Evolutionary conservation across 37 sponge, comb jelly and placozoan species (phyloP).

Genomic region (Crambe crambe): DNA sequence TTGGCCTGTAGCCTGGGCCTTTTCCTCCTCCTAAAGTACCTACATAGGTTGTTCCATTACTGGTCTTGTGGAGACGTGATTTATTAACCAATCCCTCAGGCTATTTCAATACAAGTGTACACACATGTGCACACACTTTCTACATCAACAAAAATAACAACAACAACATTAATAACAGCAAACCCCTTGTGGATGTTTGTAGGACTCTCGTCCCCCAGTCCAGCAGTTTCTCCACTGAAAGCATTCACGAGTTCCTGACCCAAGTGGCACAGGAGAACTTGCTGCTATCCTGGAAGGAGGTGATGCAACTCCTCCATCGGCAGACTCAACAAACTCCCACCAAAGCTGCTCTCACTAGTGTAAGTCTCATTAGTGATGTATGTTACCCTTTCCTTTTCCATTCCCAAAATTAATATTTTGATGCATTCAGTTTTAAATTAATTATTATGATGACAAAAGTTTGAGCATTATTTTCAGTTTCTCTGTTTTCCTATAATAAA

Average conservation of each 20-base stretch:
- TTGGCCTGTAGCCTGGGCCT: too few species aligned
- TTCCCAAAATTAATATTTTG: neutral
- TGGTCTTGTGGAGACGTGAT: too few species aligned
- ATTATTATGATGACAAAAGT: neutral
- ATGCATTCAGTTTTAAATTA: neutral
- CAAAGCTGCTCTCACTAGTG: neutral
- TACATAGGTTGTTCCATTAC: too few species aligned
- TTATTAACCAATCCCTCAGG: too few species aligned
- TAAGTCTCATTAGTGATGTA: neutral
- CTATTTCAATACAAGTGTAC: too few species aligned
- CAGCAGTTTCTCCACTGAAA: slow-evolving; percentile 27
- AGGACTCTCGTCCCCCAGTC: slow-evolving; percentile 44
- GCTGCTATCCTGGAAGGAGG: slow-evolving; percentile 55
- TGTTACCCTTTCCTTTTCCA: neutral
- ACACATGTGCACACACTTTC: too few species aligned
- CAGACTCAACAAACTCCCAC: neutral
- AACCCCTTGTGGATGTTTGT: too few species aligned
- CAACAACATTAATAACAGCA: too few species aligned
- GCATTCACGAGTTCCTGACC: slow-evolving; percentile 58
- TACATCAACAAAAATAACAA: too few species aligned
- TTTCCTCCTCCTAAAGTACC: too few species aligned
- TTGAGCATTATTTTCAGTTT: neutral
- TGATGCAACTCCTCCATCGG: slow-evolving; percentile 14
- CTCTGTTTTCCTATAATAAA: too few species aligned
- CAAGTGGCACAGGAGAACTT: slow-evolving; percentile 61